phyloP scores from a whole-genome alignment of 1,140 invertebrate species.

The Drosophila sulfurigaster region DNA sequence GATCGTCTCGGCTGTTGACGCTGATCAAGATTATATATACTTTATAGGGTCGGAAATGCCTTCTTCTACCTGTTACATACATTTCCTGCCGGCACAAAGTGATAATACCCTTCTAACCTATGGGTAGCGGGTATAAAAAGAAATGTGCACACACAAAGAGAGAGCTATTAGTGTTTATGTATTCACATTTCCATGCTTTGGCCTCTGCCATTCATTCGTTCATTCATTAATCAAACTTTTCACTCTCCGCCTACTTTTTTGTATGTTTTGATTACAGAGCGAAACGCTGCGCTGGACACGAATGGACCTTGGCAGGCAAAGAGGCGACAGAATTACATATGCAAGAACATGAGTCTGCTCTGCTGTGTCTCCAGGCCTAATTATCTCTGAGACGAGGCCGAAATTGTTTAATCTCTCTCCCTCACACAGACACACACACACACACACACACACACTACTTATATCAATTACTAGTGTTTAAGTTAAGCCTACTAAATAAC shows the following conservation, averaged over 20 bases:
- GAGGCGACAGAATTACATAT: slow-evolving; percentile 87
- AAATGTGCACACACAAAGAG: background rate
- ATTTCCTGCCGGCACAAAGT: too few relatives aligned
- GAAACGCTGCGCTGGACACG: slow-evolving; percentile 86
- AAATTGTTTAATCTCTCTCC: slow-evolving; percentile 60
- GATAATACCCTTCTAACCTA: too few relatives aligned
- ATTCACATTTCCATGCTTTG: slow-evolving; percentile 31
- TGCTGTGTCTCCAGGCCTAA: slow-evolving; percentile 88
- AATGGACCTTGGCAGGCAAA: slow-evolving; percentile 88
- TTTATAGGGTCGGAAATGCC: too few relatives aligned
- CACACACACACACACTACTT: slow-evolving; percentile 56
- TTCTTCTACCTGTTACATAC: too few relatives aligned
- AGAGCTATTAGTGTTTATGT: slow-evolving; percentile 41
- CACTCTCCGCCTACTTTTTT: background rate
- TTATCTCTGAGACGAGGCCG: slow-evolving; percentile 87
- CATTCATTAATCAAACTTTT: slow-evolving; percentile 58
- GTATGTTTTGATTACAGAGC: slow-evolving; percentile 83
- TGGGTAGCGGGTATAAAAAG: background rate
- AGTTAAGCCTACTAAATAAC: slow-evolving; percentile 43
- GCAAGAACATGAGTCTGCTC: slow-evolving; percentile 89
- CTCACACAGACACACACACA: slow-evolving; percentile 35
- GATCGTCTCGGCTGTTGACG: too few relatives aligned
- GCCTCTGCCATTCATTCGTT: too few relatives aligned
- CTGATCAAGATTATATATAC: too few relatives aligned
- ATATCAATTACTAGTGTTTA: slow-evolving; percentile 79